Evolutionary conservation across 1,140 invertebrate genomes (phyloP).

Genomic region (Drosophila nebulosa): DNA sequence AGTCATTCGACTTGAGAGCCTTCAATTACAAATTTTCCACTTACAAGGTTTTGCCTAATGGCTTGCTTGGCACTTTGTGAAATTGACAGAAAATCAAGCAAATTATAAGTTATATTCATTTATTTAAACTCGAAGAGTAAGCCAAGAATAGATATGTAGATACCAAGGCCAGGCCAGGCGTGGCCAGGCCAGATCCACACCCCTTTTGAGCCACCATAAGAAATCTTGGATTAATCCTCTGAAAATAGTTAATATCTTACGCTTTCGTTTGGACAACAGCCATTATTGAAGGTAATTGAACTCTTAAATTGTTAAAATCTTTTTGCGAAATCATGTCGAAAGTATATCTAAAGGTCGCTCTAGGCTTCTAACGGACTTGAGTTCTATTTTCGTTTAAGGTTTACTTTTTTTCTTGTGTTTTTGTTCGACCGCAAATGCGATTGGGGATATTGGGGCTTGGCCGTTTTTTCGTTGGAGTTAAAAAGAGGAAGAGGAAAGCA

Average conservation of each 20-base stretch:
- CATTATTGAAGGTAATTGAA: not conserved
- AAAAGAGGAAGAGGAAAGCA: not conserved
- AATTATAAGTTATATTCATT: no score
- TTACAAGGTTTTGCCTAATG: not conserved
- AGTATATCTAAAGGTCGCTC: conserved; percentile 10
- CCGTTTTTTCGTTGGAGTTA: not conserved
- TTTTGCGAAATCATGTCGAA: not conserved
- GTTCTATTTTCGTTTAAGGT: conserved; percentile 1
- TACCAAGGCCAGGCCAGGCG: no score
- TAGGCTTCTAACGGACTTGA: not conserved
- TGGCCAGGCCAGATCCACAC: no score
- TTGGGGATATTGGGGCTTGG: conserved; percentile 4
- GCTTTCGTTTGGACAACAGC: no score
- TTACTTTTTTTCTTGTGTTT: not conserved
- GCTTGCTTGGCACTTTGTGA: not conserved
- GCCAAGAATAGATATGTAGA: no score
- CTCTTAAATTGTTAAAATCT: conserved; percentile 2
- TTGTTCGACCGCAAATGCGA: not conserved
- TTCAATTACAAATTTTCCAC: not conserved
- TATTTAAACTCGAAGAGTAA: no score
- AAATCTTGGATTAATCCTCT: no score
- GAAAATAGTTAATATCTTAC: no score
- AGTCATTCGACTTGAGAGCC: not conserved
- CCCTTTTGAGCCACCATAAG: no score
- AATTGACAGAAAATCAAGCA: not conserved